Percentiles rank a stretch among this genome's conserved stretches.
These are phyloP conservation scores for Eupithecia dodoneata DNA, from an alignment of 2,888 invertebrate species.

Conservation along the genomic window DNA sequence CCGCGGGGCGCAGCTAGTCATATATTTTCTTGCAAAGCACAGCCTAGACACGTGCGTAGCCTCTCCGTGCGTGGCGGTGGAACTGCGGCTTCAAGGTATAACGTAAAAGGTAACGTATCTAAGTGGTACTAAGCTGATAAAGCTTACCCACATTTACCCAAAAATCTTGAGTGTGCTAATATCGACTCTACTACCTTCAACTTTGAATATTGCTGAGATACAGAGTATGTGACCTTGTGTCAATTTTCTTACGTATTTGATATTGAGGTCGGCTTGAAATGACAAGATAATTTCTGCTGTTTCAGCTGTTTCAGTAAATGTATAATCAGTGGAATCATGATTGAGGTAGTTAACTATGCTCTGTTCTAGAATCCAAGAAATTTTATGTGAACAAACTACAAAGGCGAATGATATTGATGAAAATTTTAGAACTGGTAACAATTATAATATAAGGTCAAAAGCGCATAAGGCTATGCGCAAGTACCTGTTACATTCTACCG, in stretches of 20 bases:
- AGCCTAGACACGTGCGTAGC: too few species aligned
- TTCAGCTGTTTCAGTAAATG: background rate
- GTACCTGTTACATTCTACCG: background rate
- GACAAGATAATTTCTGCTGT: constrained; percentile 2
- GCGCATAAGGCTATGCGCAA: too few species aligned
- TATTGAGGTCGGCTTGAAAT: constrained; percentile 1
- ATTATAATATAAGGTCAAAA: too few species aligned
- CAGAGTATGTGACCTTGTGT: constrained; percentile 5
- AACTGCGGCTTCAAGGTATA: background rate
- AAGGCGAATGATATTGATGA: background rate
- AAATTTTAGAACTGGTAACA: too few species aligned
- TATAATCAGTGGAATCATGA: background rate
- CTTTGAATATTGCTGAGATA: constrained; percentile 16
- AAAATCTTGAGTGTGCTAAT: constrained; percentile 7
- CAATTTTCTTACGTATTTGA: background rate
- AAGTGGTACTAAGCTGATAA: background rate
- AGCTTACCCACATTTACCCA: constrained; percentile 1
- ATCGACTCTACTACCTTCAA: constrained; percentile 3
- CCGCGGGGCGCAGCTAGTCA: too few species aligned
- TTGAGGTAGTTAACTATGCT: background rate
- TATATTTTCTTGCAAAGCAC: too few species aligned
- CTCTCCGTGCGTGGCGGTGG: too few species aligned
- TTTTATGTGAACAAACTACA: background rate
- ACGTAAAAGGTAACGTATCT: background rate
- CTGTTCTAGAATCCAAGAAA: background rate